phyloP scores from a whole-genome alignment of 2,797 vertebrate genomes.

The Silurus aristotelis region DNA sequence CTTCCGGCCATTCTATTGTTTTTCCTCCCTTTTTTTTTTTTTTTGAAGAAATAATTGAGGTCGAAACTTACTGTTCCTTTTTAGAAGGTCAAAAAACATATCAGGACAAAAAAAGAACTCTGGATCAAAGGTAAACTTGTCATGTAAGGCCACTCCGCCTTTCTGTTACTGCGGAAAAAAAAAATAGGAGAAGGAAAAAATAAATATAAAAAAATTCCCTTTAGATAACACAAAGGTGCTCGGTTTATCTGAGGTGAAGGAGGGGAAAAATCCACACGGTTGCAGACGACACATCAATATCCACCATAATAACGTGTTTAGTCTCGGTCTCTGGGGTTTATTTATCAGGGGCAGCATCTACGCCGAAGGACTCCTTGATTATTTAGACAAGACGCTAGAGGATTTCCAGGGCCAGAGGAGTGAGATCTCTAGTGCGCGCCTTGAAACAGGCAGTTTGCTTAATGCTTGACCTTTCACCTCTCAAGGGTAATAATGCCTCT shows the following conservation, averaged over 20 bases:
- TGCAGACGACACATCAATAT: conserved; percentile 64
- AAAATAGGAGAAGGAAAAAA: conserved; percentile 35
- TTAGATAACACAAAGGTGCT: conserved; percentile 7
- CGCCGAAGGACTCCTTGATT: conserved; percentile 77
- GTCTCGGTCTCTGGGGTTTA: conserved; percentile 75
- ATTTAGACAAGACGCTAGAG: conserved; percentile 77
- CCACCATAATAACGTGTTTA: conserved; percentile 60
- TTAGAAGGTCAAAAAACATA: conserved; percentile 80
- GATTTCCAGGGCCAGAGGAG: conserved; percentile 73
- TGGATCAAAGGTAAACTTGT: conserved; percentile 71
- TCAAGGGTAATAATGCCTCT: conserved; percentile 79
- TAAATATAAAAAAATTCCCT: not conserved
- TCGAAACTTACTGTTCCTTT: conserved; percentile 79
- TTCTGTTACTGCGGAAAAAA: conserved; percentile 43
- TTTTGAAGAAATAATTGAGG: conserved; percentile 66
- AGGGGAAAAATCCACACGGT: conserved; percentile 60
- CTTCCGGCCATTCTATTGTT: conserved; percentile 71
- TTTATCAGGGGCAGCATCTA: conserved; percentile 78
- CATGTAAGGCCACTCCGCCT: conserved; percentile 51
- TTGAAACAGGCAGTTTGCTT: conserved; percentile 75
- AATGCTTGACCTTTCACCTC: conserved; percentile 80
- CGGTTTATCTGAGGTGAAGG: not conserved
- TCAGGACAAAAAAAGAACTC: conserved; percentile 66
- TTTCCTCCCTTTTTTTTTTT: conserved; percentile 63
- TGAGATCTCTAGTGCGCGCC: conserved; percentile 72